Conservation (phyloP, 1,140 invertebrate species). For the Platyscapa corneri region DNA sequence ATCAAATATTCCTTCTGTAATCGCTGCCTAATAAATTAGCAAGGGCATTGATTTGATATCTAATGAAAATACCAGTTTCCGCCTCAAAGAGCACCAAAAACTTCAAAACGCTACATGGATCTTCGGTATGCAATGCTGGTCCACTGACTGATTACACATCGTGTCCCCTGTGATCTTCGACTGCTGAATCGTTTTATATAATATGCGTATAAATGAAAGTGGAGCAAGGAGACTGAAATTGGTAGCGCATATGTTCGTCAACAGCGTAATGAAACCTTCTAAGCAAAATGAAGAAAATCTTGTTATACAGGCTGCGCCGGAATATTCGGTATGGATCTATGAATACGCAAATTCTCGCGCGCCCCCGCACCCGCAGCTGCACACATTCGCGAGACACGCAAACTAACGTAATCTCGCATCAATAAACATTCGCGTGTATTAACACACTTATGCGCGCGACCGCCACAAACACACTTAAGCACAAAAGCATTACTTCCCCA, state of each 20-base stretch:
- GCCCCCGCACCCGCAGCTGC: neutral
- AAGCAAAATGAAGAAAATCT: slow-evolving; percentile 19
- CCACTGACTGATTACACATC: neutral
- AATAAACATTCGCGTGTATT: slow-evolving; percentile 18
- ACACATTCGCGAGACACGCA: too few relatives aligned
- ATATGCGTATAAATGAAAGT: neutral
- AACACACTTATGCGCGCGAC: neutral
- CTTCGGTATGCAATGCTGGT: too few relatives aligned
- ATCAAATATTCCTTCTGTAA: neutral
- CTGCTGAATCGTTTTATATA: neutral
- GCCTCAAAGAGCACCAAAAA: neutral
- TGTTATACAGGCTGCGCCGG: neutral
- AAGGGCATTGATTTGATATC: neutral
- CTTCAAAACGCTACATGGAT: too few relatives aligned
- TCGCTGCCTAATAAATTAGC: slow-evolving; percentile 2
- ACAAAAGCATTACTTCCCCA: slow-evolving; percentile 5
- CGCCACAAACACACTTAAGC: neutral
- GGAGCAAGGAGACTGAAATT: neutral
- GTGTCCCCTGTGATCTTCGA: slow-evolving; percentile 6
- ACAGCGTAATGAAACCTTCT: neutral
- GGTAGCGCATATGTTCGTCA: neutral
- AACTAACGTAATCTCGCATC: neutral
- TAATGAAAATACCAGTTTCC: neutral
- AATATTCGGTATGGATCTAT: slow-evolving; percentile 8
- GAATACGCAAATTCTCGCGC: neutral